Percentiles rank a stretch among this genome's conserved stretches.
Conservation (phyloP, 2,797 vertebrate genomes). For the Rhyacichthys aspro region DNA sequence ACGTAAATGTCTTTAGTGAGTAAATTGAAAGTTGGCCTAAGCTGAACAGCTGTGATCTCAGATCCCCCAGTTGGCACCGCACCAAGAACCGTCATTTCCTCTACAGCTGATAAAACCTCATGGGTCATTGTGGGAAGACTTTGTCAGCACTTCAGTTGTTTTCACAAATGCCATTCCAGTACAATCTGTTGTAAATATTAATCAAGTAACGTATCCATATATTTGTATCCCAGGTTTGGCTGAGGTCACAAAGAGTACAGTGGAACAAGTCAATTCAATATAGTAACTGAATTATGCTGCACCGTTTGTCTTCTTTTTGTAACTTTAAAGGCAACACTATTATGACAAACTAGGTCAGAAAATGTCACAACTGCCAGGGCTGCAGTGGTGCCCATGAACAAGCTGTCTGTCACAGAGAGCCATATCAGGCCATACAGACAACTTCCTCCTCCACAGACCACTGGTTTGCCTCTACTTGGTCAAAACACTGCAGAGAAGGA, state of each 20-base stretch:
- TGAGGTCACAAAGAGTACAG: too few species aligned
- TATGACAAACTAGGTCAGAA: slow-evolving; percentile 22
- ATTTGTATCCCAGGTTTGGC: too few species aligned
- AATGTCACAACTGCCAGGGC: slow-evolving; percentile 35
- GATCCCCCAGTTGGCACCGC: not conserved
- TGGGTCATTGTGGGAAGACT: not conserved
- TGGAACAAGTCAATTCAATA: too few species aligned
- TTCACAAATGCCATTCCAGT: not conserved
- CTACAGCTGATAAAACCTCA: not conserved
- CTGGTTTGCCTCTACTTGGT: slow-evolving; percentile 81
- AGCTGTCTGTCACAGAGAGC: slow-evolving; percentile 59
- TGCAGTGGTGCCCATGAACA: slow-evolving; percentile 58
- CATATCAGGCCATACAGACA: slow-evolving; percentile 74
- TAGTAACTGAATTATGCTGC: not conserved
- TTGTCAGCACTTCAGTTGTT: not conserved
- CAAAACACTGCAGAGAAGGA: slow-evolving; percentile 71
- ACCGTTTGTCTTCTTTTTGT: not conserved
- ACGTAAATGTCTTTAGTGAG: too few species aligned
- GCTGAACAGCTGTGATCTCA: not conserved
- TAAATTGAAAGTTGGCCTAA: not conserved
- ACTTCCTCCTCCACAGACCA: slow-evolving; percentile 71
- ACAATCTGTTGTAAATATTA: too few species aligned
- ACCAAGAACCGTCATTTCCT: not conserved
- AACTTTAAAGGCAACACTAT: not conserved
- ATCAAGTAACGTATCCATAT: too few species aligned